Base-by-base conservation (phyloP, 2,797 vertebrate genomes). In the Neopelma chrysocephalum region DNA sequence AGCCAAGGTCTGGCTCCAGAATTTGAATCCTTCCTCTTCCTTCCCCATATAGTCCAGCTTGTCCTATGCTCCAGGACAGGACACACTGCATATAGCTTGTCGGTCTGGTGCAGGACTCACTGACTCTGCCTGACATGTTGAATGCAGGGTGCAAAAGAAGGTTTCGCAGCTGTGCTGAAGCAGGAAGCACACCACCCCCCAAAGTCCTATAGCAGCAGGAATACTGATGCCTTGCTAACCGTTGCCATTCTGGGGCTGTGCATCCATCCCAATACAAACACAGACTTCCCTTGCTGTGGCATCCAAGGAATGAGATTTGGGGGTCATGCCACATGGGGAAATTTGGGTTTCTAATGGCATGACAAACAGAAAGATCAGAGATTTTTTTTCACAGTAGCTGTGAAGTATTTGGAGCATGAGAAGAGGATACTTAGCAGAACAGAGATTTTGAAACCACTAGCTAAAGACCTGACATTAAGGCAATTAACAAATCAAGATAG, bases 21-120 rank as follows among this genome's bases (percentile, higher is more conserved):
- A 60, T 57, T 48, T 82, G 48, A 10, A 20, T 70, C 11, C 26
- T 80, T 85, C n/a, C 5, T 87, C 18, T 69, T 85, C 17, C 19
- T 93, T 79, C 26, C 12, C 21, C 3, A 9, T 20, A 57, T 42
- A 61, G 8, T 38, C 38, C 5, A 6, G 4, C 8, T 82, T 82
- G 25, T 40, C 5, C 34, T 31, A 5, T 32, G 34, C 15, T 79
- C 20, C 66, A 79, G 73, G 34, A 65, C 12, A 57, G 38, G 14
- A 58, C 8, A 65, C 0, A 0, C 2, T 45, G 20, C 50, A 32
- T 0, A 0, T 4, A 31, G 7, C 34, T 42, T 61, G 23, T 26
- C 70, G 53, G 57, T 29, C 53, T 34, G 27, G 70, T 69, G n/a
- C 34, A 48, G 23, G 29, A 61, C 16, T 61, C 12, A 3, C 12